Percentiles rank a stretch among this genome's conserved stretches.
These are phyloP conservation scores for Acrossocheilus wenchowensis DNA, from an alignment of 2,797 vertebrate genomes.

Conservation along the genomic window DNA sequence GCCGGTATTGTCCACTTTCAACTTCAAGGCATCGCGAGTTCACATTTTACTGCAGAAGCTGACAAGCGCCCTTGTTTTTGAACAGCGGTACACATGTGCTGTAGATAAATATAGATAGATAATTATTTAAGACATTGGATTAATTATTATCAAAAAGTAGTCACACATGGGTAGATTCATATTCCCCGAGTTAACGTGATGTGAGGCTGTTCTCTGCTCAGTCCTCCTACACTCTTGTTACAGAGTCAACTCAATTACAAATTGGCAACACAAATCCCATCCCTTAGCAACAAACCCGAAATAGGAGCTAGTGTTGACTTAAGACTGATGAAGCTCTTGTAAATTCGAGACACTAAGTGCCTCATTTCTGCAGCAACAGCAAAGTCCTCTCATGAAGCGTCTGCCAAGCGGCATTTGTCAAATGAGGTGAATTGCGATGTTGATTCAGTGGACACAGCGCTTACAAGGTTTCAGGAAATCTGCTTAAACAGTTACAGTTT, in stretches of 20 bases:
- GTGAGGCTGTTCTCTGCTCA: neutral
- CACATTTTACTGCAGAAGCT: too few species aligned
- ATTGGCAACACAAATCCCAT: conserved; percentile 40
- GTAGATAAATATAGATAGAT: conserved; percentile 17
- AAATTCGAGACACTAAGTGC: conserved; percentile 42
- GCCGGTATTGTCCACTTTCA: too few species aligned
- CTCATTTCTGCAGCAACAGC: conserved; percentile 48
- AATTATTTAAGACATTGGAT: neutral
- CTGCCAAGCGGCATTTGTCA: conserved; percentile 44
- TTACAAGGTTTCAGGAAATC: conserved; percentile 14
- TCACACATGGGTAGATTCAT: neutral
- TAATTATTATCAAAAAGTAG: conserved; percentile 13
- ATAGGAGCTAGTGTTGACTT: conserved; percentile 48
- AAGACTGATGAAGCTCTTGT: conserved; percentile 49
- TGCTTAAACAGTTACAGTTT: conserved; percentile 21
- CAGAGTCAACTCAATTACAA: conserved; percentile 44
- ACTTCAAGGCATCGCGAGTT: too few species aligned
- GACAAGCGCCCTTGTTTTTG: too few species aligned
- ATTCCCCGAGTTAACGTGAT: neutral
- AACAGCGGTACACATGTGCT: neutral
- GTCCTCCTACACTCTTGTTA: conserved; percentile 35
- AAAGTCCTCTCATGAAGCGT: conserved; percentile 39
- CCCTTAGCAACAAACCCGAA: conserved; percentile 39
- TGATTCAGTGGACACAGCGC: conserved; percentile 28
- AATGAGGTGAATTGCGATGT: conserved; percentile 9